Evolutionary conservation across 2,797 vertebrate species (phyloP), one percentile per base, ranked within the genome.

Genomic region (Etheostoma perlongum): DNA sequence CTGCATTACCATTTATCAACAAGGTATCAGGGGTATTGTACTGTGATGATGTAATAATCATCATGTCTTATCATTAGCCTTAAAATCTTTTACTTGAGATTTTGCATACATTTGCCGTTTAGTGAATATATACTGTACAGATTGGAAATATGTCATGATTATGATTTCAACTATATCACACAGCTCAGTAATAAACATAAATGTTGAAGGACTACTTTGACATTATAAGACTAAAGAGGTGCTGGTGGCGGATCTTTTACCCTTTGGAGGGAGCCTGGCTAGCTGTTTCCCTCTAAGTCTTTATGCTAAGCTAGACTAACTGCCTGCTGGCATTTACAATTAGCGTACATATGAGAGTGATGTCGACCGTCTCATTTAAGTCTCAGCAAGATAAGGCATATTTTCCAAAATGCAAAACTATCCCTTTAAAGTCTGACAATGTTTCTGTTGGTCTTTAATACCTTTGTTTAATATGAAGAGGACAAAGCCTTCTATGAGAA

Each of bases 231-330:
- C 12, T 6, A 25, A 2, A 19, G 6, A 47, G 6, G 25, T n/a
- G 61, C 61, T 7, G 42, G 16, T 30, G 46, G 18, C 11, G 0
- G 25, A 48, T 30, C 7, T 5, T 63, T 63, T 63, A n/a, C 30
- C 12, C 46, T 64, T 27, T 63, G 44, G 18, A 57, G 6, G 15
- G 19, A 64, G 36, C 25, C 54, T 47, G 48, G 10, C 47, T 13
- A 58, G 4, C 14, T n/a, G 15, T 51, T 57, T 47, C 30, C 19
- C 4, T 36, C 30, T 10, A 4, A 46, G 46, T 51, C 49, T 21
- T 55, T 7, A 54, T 72, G 63, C 42, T 67, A 61, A 78, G 14
- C 42, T 61, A 61, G 27, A 21, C 54, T 58, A 65, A 51, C 16
- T 21, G 4, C 30, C 44, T 40, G 14, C 36, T 47, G 27, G 4